Evolutionary conservation across 2,113 vertebrate genomes (phyloP), one percentile per base, ranked within the genome.

Genomic region (Suricata suricatta): DNA sequence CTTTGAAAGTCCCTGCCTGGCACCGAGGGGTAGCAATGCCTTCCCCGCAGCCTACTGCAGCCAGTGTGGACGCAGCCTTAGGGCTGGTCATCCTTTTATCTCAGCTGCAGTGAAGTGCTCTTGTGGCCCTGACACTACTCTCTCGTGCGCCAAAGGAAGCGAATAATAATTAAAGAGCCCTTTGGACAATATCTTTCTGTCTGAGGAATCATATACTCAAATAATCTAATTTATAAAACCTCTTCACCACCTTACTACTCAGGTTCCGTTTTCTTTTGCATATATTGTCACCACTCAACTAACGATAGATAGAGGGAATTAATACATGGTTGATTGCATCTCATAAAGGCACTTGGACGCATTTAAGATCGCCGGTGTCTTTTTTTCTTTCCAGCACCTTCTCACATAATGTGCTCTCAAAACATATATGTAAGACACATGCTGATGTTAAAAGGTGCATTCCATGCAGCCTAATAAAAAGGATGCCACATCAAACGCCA

Each of bases 281-380:
- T 96, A 89, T 90, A 96, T 96, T 97, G 91, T 80, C 93, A 52
- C 64, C 89, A 92, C 92, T 95, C 93, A 96, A 66, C 93, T 88
- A 96, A 93, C 88, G 96, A 98, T 88, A 80, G 97, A 97, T 93
- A 87, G 89, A 91, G 79, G 87, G 94, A 96, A 97, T 97, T 97
- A 96, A 96, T 82, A 57, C 96, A 95, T 92, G 97, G 83, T 92
- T 96, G 97, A 84, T 25, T 97, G 97, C 93, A 76, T 94, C 97
- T 92, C 97, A 87, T 95, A 96, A 96, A 97, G 93, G 89, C 76
- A 52, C 79, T 85, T 87, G 92, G 83, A 96, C 11, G 9, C 90
- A 41, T 82, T 98, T 95, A 71, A 88, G 86, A 95, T 96, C 57
- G 0, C 93, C 33, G 1, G 88, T 90, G 60, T 94, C 96, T 81